These are phyloP conservation scores for Lasius fuliginosus DNA, from an alignment of 2,888 invertebrate species.

Conservation along the genomic window DNA sequence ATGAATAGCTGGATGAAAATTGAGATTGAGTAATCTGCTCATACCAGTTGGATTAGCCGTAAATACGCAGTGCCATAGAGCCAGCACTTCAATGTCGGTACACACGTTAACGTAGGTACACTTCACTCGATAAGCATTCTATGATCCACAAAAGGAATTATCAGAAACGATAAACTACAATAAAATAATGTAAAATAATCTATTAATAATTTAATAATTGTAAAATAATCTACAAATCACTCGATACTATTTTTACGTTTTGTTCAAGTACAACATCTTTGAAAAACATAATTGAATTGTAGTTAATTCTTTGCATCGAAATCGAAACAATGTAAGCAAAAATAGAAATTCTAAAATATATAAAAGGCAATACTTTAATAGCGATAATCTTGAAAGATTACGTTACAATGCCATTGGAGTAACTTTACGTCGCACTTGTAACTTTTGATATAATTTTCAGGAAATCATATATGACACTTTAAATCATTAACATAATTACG, in stretches of 20 bases:
- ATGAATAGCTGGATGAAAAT: conserved; percentile 44
- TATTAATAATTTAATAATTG: not conserved
- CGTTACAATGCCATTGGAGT: not conserved
- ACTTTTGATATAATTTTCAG: too few species aligned
- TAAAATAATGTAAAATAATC: not conserved
- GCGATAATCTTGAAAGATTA: not conserved
- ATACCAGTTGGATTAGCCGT: conserved; percentile 77
- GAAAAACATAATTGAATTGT: not conserved
- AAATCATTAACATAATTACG: not conserved
- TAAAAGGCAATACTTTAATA: not conserved
- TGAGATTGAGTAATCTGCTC: conserved; percentile 77
- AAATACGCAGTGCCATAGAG: conserved; percentile 73
- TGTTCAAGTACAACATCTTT: not conserved
- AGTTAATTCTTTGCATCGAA: not conserved
- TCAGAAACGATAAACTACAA: conserved; percentile 59
- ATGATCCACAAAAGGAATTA: conserved; percentile 49
- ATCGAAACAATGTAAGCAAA: not conserved
- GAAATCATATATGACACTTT: not conserved
- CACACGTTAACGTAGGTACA: not conserved
- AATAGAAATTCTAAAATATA: not conserved
- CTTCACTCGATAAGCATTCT: conserved; percentile 60
- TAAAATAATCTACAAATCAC: conserved; percentile 41
- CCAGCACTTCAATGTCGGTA: conserved; percentile 59
- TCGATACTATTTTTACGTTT: not conserved
- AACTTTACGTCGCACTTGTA: too few species aligned